Base-by-base conservation (phyloP, 2,888 invertebrate species). In the Platycnemis pennipes region DNA sequence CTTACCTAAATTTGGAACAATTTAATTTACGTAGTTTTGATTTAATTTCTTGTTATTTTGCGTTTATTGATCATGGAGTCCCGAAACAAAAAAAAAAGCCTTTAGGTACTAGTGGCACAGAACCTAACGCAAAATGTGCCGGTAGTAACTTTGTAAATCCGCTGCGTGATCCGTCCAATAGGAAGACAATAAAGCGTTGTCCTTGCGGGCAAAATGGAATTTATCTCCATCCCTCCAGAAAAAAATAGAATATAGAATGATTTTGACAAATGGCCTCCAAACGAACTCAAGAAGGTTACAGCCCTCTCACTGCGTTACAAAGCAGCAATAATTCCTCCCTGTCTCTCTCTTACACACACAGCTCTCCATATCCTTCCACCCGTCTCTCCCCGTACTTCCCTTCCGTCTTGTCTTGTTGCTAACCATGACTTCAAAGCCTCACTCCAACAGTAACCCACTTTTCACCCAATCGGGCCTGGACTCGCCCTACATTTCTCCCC, bases 381-480 rank as follows among this genome's bases (percentile, higher is more conserved):
- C n/a, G n/a, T n/a, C n/a, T 26, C 63, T 0, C 63, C 7, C 26
- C 26, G 26, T 26, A 26, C 63, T 22, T 7, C 63, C 63, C n/a
- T n/a, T n/a, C 2, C 7, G 22, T 26, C n/a, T 63, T 7, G 31
- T 37, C 37, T 37, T n/a, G n/a, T n/a, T n/a, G n/a, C n/a, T n/a
- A n/a, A n/a, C 69, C 37, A 2, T 4, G 31, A n/a, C 16, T 77
- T 37, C 37, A 37, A n/a, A n/a, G 16, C 37, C 77, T 16, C 37
- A 37, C 77, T 77, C 31, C 1, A 77, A 37, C 8, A 31, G 37
- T 77, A 77, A 37, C 77, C 77, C 77, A 77, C 77, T 77, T 77
- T 37, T 77, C 77, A 37, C 77, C 77, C 77, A 77, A 77, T 77
- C 77, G 37, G 77, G 77, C 37, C 77, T 77, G 77, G 77, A 77